Base-by-base conservation (phyloP, 2,888 invertebrate species). In the Cephus pulcher region DNA sequence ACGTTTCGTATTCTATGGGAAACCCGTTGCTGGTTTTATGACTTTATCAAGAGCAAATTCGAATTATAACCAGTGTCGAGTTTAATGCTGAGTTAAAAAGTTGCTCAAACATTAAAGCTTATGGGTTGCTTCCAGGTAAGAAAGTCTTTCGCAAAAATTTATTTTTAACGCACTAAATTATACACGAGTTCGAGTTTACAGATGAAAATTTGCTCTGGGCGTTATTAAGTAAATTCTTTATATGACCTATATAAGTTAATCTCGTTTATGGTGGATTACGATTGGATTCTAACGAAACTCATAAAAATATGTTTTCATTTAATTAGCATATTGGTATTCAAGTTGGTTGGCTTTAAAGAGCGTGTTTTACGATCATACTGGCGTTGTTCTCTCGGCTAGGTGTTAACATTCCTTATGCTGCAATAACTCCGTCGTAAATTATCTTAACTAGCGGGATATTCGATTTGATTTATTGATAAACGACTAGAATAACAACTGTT, bases 321-420 rank as follows among this genome's bases (percentile, higher is more conserved):
- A 85, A 87, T 87, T 86, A 86, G 82, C 85, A 86, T 86, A 81
- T 84, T 80, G 82, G 80, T 77, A 35, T 74, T 32, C n/a, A 69
- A 78, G 35, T 35, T 69, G 32, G 70, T 76, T 56, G 73, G 79
- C 75, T 82, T 84, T 83, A 83, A 87, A 84, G 79, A 76, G 23
- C 34, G 56, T 74, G 77, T 79, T 87, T 85, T 85, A 86, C 79
- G 82, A 82, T 81, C 76, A 70, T 70, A 75, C 75, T 80, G 78
- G 78, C 74, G 79, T 78, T 78, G 76, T 74, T 74, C 34, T 78
- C 79, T 75, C 80, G 79, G 82, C 78, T 82, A 82, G 83, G 82
- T 82, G 83, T 83, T 83, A 80, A 81, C 79, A 79, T 83, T 83
- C 79, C 80, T 76, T 78, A 70, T 32, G 80, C 73, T 74, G 78